Evolutionary conservation across 2,888 invertebrate species (phyloP).

Genomic region (Acholoe squamosa): DNA sequence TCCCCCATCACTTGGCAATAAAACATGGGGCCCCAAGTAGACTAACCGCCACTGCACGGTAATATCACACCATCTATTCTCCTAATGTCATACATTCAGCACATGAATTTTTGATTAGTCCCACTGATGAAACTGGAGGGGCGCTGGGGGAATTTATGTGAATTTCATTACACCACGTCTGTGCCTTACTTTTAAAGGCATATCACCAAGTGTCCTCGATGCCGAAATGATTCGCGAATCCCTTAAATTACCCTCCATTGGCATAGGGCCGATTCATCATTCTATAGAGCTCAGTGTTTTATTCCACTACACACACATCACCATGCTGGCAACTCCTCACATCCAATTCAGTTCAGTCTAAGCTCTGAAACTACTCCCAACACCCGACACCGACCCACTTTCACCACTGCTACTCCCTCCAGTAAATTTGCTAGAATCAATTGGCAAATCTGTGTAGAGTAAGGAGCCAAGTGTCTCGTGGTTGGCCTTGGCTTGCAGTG

Average conservation of each 20-base stretch:
- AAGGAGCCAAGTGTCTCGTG: conserved; percentile 37
- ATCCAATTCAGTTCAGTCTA: not conserved
- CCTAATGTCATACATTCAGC: conserved; percentile 42
- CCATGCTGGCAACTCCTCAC: not conserved
- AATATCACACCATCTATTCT: conserved; percentile 14
- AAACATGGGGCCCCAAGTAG: not conserved
- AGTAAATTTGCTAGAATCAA: conserved; percentile 55
- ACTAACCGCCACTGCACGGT: not conserved
- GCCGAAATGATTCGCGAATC: conserved; percentile 20
- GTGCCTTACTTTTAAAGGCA: not conserved
- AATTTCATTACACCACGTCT: not conserved
- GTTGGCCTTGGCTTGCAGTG: not conserved
- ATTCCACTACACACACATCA: not conserved
- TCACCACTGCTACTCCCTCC: not conserved
- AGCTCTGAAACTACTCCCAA: not conserved
- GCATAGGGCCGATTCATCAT: not conserved
- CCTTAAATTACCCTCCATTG: not conserved
- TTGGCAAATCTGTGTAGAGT: conserved; percentile 51
- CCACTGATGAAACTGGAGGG: conserved; percentile 40
- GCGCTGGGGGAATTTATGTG: conserved; percentile 19
- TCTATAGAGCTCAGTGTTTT: not conserved
- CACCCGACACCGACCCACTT: not conserved
- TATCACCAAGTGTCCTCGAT: not conserved
- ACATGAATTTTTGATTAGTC: conserved; percentile 35
- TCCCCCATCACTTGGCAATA: not conserved